These are phyloP conservation scores for Turnix velox DNA, from an alignment of 2,113 vertebrate species.

Conservation along the genomic window DNA sequence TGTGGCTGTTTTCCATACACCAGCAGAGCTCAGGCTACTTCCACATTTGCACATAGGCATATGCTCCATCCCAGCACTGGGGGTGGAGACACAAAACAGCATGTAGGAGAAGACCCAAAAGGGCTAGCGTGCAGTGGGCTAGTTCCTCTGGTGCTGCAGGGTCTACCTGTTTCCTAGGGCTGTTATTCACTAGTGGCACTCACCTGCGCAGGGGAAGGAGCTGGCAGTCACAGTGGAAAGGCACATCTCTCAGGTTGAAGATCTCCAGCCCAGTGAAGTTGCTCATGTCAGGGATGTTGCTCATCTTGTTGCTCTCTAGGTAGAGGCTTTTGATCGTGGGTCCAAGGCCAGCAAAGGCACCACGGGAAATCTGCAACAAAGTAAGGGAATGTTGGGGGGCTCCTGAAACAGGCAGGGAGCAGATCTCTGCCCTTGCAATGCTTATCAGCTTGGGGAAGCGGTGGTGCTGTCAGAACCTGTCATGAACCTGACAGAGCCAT, in stretches of 20 bases:
- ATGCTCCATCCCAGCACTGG: fast-evolving
- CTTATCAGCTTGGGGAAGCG: not conserved
- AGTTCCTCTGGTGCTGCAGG: not conserved
- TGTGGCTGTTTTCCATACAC: not conserved
- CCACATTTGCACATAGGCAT: fast-evolving
- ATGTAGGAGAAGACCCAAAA: not conserved
- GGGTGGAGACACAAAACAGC: not conserved
- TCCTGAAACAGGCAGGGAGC: not conserved
- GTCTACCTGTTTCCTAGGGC: not conserved
- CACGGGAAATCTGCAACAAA: conserved; percentile 67
- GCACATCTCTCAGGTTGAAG: conserved; percentile 86
- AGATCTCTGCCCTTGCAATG: not conserved
- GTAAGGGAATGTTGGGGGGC: fast-evolving
- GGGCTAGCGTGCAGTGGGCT: not conserved
- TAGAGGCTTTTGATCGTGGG: conserved; percentile 80
- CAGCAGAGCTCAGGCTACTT: not conserved
- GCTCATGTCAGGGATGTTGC: conserved; percentile 74
- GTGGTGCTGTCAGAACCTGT: not conserved
- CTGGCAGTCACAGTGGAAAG: conserved; percentile 87
- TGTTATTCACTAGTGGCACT: not conserved
- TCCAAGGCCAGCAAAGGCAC: conserved; percentile 83
- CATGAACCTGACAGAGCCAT: fast-evolving
- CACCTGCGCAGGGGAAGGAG: conserved; percentile 85
- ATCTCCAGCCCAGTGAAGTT: conserved; percentile 81
- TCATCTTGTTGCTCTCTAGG: conserved; percentile 86